Percentiles rank a stretch among this genome's conserved stretches.
phyloP scores from a whole-genome alignment of 2,113 vertebrate species.

The Stomatorhinus ivindoensis region DNA sequence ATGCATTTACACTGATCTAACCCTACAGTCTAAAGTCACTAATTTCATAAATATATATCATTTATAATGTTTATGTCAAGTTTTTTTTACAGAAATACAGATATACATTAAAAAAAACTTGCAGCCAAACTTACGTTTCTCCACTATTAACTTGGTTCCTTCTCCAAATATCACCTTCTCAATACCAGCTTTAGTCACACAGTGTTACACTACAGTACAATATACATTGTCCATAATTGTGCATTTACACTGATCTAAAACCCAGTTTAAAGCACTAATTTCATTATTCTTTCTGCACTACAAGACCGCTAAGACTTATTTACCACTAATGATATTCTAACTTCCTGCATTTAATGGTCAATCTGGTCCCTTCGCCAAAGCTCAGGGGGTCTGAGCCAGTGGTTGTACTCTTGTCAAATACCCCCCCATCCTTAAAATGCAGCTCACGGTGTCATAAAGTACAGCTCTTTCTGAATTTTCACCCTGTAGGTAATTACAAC shows the following conservation, averaged over 20 bases:
- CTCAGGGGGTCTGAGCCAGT: not conserved
- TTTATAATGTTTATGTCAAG: not conserved
- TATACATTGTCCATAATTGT: not conserved
- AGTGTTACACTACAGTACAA: not conserved
- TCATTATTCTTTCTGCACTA: not conserved
- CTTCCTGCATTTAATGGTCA: not conserved
- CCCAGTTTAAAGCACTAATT: not conserved
- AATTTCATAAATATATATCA: not conserved
- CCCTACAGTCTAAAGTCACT: not conserved
- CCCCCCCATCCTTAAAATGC: not conserved
- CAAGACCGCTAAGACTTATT: not conserved
- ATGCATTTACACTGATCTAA: too few relatives aligned
- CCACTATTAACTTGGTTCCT: constrained; percentile 17
- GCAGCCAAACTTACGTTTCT: constrained; percentile 4
- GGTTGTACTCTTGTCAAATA: not conserved
- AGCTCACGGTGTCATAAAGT: not conserved
- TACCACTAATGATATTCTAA: not conserved
- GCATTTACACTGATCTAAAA: not conserved
- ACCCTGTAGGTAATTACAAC: not conserved
- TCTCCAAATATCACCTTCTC: not conserved
- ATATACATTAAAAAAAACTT: not conserved
- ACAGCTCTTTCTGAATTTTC: not conserved
- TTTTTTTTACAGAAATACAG: not conserved
- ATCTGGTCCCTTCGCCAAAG: not conserved
- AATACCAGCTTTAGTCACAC: not conserved